Conservation (phyloP, 2,888 invertebrate species). For the Papilio elwesi region DNA sequence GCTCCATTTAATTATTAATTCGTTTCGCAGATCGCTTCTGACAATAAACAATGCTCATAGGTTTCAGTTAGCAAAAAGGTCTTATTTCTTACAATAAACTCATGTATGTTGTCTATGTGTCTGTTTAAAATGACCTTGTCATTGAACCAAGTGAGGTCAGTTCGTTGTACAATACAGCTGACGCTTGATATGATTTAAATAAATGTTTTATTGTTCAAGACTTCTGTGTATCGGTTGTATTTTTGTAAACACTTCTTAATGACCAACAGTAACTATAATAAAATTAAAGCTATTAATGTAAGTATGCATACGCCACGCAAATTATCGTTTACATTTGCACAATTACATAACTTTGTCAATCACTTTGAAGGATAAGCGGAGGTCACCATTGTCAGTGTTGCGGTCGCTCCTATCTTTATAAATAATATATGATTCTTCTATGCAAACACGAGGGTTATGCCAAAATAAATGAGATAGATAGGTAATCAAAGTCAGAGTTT, state of each 20-base stretch:
- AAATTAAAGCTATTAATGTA: no score
- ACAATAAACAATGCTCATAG: not conserved
- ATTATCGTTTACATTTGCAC: no score
- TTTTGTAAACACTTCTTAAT: not conserved
- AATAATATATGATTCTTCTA: no score
- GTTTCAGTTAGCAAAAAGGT: not conserved
- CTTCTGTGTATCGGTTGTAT: not conserved
- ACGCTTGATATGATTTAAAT: slow-evolving; percentile 1
- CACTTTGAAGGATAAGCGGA: no score
- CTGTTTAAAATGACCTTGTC: not conserved
- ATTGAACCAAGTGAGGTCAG: not conserved
- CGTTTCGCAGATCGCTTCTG: not conserved
- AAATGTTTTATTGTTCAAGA: not conserved
- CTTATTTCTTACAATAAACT: not conserved
- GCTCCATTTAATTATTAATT: not conserved
- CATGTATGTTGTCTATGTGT: not conserved
- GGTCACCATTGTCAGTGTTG: no score
- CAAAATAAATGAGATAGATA: no score
- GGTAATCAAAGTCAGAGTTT: no score
- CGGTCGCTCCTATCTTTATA: no score
- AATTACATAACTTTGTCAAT: no score
- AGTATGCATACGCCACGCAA: no score
- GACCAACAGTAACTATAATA: no score
- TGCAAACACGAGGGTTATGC: no score
- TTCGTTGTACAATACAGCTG: not conserved